Conservation (phyloP, 2,113 vertebrate species). For the Heloderma charlesbogerti region DNA sequence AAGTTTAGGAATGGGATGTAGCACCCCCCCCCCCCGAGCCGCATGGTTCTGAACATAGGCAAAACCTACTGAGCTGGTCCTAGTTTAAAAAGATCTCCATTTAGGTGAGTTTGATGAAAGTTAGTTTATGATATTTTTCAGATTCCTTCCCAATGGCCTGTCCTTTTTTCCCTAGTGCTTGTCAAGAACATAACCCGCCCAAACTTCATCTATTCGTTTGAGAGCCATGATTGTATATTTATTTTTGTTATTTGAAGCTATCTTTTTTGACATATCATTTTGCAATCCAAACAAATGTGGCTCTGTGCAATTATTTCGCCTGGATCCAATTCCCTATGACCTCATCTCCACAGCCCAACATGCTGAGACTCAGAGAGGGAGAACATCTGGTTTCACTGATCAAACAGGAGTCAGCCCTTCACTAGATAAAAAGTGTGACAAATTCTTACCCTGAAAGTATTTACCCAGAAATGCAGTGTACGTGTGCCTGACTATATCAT, state of each 20-base stretch:
- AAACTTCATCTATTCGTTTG: not conserved
- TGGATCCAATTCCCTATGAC: conserved; percentile 40
- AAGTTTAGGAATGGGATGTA: not conserved
- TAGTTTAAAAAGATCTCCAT: conserved; percentile 2
- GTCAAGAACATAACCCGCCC: conserved; percentile 4
- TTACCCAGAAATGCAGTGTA: not conserved
- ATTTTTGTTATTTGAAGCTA: conserved; percentile 30
- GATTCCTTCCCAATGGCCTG: conserved; percentile 1
- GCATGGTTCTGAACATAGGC: not conserved
- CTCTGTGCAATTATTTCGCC: conserved; percentile 37
- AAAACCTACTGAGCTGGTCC: not conserved
- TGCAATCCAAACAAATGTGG: conserved; percentile 39
- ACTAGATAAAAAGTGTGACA: conserved; percentile 51
- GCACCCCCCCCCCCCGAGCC: not conserved
- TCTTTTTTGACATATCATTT: conserved; percentile 36
- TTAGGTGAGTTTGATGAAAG: not conserved
- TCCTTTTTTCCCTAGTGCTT: not conserved
- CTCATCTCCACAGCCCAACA: conserved; percentile 36
- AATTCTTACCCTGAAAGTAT: conserved; percentile 55
- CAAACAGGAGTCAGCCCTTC: conserved; percentile 36
- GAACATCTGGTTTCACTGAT: conserved; percentile 60
- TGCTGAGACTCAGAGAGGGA: conserved; percentile 27
- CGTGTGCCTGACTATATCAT: not conserved
- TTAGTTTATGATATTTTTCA: not conserved
- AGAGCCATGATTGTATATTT: not conserved